These are phyloP conservation scores for Oncorhynchus nerka DNA, from an alignment of 2,113 vertebrate species.

Conservation along the genomic window DNA sequence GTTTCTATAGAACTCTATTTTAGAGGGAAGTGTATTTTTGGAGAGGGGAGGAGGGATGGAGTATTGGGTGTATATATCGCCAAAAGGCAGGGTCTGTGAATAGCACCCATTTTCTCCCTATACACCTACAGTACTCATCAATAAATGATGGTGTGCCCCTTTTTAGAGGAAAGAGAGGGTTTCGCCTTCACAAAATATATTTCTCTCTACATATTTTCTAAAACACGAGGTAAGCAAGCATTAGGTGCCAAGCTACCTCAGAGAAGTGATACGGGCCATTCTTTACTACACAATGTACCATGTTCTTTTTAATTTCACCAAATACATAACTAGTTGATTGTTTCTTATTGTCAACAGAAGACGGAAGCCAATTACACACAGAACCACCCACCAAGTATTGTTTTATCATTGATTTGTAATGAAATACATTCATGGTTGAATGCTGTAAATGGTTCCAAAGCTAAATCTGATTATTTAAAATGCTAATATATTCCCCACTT, in stretches of 20 bases:
- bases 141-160: too few species aligned
- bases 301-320: not conserved
- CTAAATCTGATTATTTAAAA: not conserved
- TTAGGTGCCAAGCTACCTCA: not conserved
- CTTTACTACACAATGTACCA: not conserved
- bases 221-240: not conserved
- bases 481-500: not conserved
- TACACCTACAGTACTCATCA: too few species aligned
- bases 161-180: too few species aligned
- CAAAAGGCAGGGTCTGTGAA: too few species aligned
- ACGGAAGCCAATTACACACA: not conserved
- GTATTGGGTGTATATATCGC: too few species aligned
- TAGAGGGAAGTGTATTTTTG: too few species aligned
- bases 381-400: not conserved
- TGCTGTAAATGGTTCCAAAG: not conserved
- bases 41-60: too few species aligned
- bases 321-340: not conserved
- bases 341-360: not conserved
- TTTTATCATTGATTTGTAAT: conserved; percentile 22
- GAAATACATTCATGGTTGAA: conserved; percentile 5
- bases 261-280: not conserved
- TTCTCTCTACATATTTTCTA: not conserved
- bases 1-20: too few species aligned
- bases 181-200: too few species aligned
- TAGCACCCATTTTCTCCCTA: too few species aligned